These are phyloP conservation scores for Cassiopea xamachana DNA, from an alignment of 30 jellyfish, hydroid and myxozoan genomes.

Conservation along the genomic window DNA sequence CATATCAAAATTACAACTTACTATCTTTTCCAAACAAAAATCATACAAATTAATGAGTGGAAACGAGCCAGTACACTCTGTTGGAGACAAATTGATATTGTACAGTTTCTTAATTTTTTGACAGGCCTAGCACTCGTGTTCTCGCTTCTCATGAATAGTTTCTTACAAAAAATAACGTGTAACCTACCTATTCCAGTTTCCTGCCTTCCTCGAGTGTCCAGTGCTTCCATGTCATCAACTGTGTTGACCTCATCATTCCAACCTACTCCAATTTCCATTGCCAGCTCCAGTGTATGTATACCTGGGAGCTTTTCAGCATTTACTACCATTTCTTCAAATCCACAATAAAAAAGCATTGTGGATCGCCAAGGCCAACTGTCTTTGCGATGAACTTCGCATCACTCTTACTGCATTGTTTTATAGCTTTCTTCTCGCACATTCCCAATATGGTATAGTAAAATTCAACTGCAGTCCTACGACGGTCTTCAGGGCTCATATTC, in stretches of 20 bases:
- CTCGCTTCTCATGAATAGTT: no score
- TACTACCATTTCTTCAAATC: neutral
- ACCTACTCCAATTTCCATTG: neutral
- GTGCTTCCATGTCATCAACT: neutral
- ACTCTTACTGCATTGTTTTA: neutral
- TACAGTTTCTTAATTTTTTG: no score
- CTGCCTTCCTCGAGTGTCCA: neutral
- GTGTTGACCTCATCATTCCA: neutral
- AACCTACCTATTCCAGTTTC: neutral
- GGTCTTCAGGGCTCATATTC: constrained; percentile 31
- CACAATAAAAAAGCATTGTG: constrained; percentile 19
- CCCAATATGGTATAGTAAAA: constrained; percentile 20
- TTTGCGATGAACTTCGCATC: constrained; percentile 41
- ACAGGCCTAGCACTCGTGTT: no score
- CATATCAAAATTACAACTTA: no score
- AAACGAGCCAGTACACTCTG: no score
- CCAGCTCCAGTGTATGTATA: neutral
- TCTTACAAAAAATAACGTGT: neutral
- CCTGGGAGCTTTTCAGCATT: neutral
- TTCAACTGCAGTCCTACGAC: constrained; percentile 27
- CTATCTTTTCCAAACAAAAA: no score
- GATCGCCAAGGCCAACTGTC: constrained; percentile 10
- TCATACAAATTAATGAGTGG: no score
- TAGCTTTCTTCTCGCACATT: constrained; percentile 14
- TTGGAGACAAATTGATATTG: no score